Evolutionary conservation across 2,888 invertebrate genomes (phyloP).

Genomic region (Cetonia aurata): DNA sequence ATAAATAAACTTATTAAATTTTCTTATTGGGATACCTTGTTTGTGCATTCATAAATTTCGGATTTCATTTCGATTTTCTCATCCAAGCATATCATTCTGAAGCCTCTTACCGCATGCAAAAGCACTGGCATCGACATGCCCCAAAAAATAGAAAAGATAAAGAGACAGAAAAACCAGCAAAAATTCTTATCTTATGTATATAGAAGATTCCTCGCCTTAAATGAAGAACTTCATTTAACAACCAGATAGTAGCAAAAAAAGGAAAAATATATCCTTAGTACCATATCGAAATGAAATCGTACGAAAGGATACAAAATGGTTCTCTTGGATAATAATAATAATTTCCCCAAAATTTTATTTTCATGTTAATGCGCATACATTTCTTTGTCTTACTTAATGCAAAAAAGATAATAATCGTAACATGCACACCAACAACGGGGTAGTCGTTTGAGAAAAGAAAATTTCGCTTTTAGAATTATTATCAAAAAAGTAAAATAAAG

Average conservation of each 20-base stretch:
- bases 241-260: constrained; percentile 5
- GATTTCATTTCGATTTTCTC: background rate
- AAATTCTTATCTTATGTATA: constrained; percentile 12
- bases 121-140: constrained; percentile 13
- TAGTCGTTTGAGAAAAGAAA: constrained; percentile 36
- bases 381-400: constrained; percentile 24
- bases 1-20: no score
- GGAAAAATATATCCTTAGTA: constrained; percentile 3
- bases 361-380: constrained; percentile 34
- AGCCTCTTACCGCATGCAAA: constrained; percentile 31
- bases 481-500: constrained; percentile 4
- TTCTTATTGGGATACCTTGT: no score
- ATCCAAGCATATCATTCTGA: constrained; percentile 24
- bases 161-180: constrained; percentile 22
- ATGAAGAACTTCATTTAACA: constrained; percentile 2
- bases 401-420: constrained; percentile 12
- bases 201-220: constrained; percentile 16
- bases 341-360: constrained; percentile 14
- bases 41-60: no score
- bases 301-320: constrained; percentile 21
- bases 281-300: constrained; percentile 35
- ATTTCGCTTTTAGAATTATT: constrained; percentile 30
- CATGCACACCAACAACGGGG: constrained; percentile 42
- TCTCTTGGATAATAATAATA: background rate
- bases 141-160: constrained; percentile 31